Base-by-base conservation (phyloP, 2,797 vertebrate genomes). In the Tenualosa thibaudeaui region DNA sequence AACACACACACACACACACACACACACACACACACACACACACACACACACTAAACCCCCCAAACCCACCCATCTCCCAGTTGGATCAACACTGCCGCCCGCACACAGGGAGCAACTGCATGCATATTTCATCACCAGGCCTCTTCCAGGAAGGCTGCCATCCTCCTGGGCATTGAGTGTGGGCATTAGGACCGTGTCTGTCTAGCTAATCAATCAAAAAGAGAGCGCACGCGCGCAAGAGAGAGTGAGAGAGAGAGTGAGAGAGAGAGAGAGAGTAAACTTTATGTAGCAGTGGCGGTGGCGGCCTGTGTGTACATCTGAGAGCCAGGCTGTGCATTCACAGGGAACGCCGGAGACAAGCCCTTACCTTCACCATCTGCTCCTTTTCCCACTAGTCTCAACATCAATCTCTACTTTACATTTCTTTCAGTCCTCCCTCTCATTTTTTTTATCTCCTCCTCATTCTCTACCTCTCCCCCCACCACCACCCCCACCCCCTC, bases 121-220 rank as follows among this genome's bases (percentile, higher is more conserved):
- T 91, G 84, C 49, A 81, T 81, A 88, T 75, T 89, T 86, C 56
- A 86, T 87, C 82, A 82, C 81, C 12, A 60, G 46, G 85, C 81
- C 50, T 86, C 68, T 82, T 86, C 84, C 84, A 71, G 62, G 54
- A 12, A 54, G 40, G 83, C 81, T 83, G 83, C 50, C 26, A 12
- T n/a, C n/a, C 75, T 86, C 78, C 84, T 56, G 43, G 84, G 84
- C 84, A 31, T 90, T 86, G 17, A 58, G 40, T 58, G 78, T 5
- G 19, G 82, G 84, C 83, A 86, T 89, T 81, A 84, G 75, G 5
- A 3, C 85, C 84, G 84, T 84, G 53, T 82, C 82, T 85, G 89
- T 87, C 60, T 62, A 62, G 86, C 43, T 58, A 87, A 92, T 91
- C 83, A 90, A 88, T 91, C 88, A 71, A 31, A 31, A 37, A 31